phyloP scores from a whole-genome alignment of 2,888 invertebrate genomes.

The Patella caerulea region DNA sequence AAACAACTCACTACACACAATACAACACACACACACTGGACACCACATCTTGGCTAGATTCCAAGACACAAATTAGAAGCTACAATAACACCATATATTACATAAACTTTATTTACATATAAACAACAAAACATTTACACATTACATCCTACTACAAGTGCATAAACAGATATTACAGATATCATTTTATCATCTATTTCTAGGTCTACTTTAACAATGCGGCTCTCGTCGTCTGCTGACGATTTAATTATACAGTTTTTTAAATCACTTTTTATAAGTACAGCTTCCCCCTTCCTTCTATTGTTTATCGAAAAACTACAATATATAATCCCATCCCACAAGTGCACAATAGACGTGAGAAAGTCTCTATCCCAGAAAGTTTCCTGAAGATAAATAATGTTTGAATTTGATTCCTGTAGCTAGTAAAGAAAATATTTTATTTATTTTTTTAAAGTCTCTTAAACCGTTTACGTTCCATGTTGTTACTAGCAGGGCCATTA shows the following conservation, averaged over 20 bases:
- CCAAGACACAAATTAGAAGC: too few relatives aligned
- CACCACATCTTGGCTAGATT: too few relatives aligned
- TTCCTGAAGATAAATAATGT: slow-evolving; percentile 17
- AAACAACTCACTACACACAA: too few relatives aligned
- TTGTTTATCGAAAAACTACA: slow-evolving; percentile 6
- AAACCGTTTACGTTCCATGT: slow-evolving; percentile 1
- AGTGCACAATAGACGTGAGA: neutral
- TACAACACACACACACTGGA: too few relatives aligned
- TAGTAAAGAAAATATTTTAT: neutral
- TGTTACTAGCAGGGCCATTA: neutral
- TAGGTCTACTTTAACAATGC: slow-evolving; percentile 15
- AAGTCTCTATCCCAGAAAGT: slow-evolving; percentile 14
- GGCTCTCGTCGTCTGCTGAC: slow-evolving; percentile 12
- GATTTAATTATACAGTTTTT: neutral
- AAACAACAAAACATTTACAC: too few relatives aligned
- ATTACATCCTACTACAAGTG: too few relatives aligned
- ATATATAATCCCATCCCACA: slow-evolving; percentile 14
- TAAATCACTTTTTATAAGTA: slow-evolving; percentile 13
- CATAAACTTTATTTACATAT: too few relatives aligned
- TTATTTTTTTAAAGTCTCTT: neutral
- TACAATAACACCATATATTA: too few relatives aligned
- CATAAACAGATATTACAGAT: too few relatives aligned
- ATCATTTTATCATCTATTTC: neutral
- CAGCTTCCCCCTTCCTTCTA: slow-evolving; percentile 18
- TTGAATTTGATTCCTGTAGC: neutral